These are phyloP conservation scores for Peucedramus taeniatus DNA, from an alignment of 2,113 vertebrate species.

Conservation along the genomic window DNA sequence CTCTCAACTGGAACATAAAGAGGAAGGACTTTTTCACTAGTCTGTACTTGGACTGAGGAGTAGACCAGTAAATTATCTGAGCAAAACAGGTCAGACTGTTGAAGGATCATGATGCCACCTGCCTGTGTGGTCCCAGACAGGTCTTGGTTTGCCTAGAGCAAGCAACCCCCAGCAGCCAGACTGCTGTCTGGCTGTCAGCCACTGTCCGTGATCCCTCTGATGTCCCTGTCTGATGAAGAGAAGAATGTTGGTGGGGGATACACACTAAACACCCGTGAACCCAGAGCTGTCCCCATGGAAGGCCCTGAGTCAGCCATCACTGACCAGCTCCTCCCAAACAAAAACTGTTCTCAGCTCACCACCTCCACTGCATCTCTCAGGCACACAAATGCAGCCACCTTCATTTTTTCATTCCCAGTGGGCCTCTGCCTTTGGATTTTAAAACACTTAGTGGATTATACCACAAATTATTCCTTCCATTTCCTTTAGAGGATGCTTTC, in stretches of 20 bases:
- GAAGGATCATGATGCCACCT: background rate
- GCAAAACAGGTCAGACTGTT: background rate
- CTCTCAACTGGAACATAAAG: background rate
- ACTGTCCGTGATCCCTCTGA: accelerated
- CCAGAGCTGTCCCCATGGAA: background rate
- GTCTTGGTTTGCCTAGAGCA: background rate
- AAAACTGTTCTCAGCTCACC: background rate
- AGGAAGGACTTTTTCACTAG: background rate
- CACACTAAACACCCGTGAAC: background rate
- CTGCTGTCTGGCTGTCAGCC: background rate
- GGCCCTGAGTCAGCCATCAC: background rate
- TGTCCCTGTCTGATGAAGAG: background rate
- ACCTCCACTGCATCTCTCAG: background rate
- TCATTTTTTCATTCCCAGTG: background rate
- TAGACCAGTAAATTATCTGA: background rate
- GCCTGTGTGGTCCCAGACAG: background rate
- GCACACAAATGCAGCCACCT: background rate
- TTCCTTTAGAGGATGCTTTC: background rate
- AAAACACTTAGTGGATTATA: background rate
- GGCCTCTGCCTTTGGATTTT: background rate
- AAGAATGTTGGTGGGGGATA: background rate
- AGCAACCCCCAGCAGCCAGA: background rate
- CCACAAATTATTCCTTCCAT: background rate
- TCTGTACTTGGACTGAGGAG: background rate
- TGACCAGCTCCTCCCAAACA: background rate